A percentile compares a stretch with the other conserved stretches of the same genome.
These are phyloP conservation scores for Aleiodes sp. DNA, from an alignment of 1,140 invertebrate genomes.

Conservation along the genomic window DNA sequence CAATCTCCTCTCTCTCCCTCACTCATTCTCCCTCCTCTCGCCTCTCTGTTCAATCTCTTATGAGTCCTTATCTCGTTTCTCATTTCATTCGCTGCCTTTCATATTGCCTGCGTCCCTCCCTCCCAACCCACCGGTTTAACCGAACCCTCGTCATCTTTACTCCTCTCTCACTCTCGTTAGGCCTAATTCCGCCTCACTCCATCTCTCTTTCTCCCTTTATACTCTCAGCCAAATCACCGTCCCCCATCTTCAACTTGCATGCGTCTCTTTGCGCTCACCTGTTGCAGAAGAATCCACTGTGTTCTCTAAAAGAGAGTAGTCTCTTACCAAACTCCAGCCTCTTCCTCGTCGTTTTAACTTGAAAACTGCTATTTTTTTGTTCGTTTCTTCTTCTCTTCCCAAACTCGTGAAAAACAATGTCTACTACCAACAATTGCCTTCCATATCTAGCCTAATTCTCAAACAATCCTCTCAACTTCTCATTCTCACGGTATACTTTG, in stretches of 20 bases:
- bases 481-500: constrained; percentile 5
- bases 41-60: not conserved
- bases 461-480: not conserved
- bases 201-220: not conserved
- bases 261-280: constrained; percentile 34
- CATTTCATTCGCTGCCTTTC: constrained; percentile 21
- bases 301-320: not conserved
- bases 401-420: not conserved
- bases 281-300: constrained; percentile 35
- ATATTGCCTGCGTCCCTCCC: not conserved
- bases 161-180: constrained; percentile 42
- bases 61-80: constrained; percentile 9
- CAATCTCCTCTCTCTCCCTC: constrained; percentile 20
- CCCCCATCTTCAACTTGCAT: constrained; percentile 25
- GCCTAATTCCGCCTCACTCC: not conserved
- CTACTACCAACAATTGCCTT: not conserved
- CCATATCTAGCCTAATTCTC: not conserved
- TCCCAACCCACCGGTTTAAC: constrained; percentile 19
- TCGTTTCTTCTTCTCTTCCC: not conserved
- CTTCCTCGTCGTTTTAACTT: not conserved
- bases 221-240: constrained; percentile 20
- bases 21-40: constrained; percentile 29
- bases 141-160: constrained; percentile 32
- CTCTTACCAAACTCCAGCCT: not conserved
- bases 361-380: not conserved